These are phyloP conservation scores for Pseudonaja textilis DNA, from an alignment of 2,113 vertebrate genomes.

Conservation along the genomic window DNA sequence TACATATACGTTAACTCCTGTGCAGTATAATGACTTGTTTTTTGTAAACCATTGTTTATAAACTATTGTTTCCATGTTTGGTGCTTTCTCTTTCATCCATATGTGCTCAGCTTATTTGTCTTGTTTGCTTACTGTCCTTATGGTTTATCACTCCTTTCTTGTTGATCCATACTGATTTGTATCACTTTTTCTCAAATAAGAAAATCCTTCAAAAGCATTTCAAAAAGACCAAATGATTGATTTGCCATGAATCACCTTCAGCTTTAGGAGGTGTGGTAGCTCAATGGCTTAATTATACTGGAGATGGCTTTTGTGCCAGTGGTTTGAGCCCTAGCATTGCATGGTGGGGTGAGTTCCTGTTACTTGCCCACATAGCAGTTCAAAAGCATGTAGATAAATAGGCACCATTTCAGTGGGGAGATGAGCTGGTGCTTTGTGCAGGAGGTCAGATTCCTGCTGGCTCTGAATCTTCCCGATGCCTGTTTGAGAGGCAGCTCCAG, in stretches of 20 bases:
- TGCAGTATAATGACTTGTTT: not conserved
- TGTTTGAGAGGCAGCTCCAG: too few relatives aligned
- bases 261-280: not conserved
- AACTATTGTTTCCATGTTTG: not conserved
- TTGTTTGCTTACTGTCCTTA: not conserved
- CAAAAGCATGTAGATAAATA: too few relatives aligned
- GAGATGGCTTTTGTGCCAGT: not conserved
- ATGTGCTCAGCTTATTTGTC: not conserved
- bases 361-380: too few relatives aligned
- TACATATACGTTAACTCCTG: not conserved
- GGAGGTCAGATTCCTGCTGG: too few relatives aligned
- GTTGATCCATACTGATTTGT: not conserved
- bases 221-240: not conserved
- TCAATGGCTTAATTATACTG: not conserved
- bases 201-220: not conserved
- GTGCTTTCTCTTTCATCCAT: not conserved
- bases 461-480: too few relatives aligned
- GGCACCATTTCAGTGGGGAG: too few relatives aligned
- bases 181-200: not conserved
- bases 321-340: not conserved
- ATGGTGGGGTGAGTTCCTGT: not conserved
- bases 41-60: not conserved
- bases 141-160: not conserved
- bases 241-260: not conserved
- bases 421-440: too few relatives aligned